phyloP scores from a whole-genome alignment of 2,113 vertebrate species.

The Antechinus stuartii region DNA sequence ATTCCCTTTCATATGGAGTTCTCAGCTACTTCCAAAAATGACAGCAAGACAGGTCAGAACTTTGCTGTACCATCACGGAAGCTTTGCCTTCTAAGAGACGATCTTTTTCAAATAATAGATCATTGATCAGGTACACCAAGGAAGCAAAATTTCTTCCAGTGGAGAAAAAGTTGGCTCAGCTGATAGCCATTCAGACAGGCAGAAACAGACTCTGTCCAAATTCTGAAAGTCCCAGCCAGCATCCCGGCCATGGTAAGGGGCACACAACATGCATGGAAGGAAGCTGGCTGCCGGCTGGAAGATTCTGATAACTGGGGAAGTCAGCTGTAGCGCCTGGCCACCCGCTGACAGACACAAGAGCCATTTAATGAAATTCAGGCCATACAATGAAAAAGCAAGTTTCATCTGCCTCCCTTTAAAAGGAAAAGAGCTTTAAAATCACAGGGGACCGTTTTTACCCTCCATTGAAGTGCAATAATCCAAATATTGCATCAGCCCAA shows the following conservation, averaged over 20 bases:
- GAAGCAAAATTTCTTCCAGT: background rate
- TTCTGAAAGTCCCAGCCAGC: background rate
- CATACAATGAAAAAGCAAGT: slow-evolving; percentile 69
- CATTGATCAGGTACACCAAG: background rate
- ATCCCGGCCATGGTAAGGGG: background rate
- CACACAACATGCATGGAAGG: background rate
- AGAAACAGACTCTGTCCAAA: background rate
- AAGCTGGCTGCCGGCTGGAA: slow-evolving; percentile 28
- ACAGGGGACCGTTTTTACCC: slow-evolving; percentile 50
- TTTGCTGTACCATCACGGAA: background rate
- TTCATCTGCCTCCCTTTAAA: slow-evolving; percentile 72
- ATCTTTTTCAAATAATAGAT: background rate
- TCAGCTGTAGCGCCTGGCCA: slow-evolving; percentile 56
- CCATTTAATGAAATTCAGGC: slow-evolving; percentile 71
- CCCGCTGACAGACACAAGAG: slow-evolving; percentile 59
- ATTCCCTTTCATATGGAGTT: background rate
- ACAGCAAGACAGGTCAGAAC: background rate
- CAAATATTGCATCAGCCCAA: slow-evolving; percentile 59
- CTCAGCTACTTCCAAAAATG: slow-evolving; percentile 29
- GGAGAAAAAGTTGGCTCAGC: background rate
- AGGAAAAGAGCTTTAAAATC: slow-evolving; percentile 64
- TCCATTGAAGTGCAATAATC: slow-evolving; percentile 69
- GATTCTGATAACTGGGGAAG: slow-evolving; percentile 66
- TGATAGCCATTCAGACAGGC: background rate
- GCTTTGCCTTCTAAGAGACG: background rate